Conservation (phyloP, 2,113 vertebrate genomes). For the Brachyhypopomus occidentalis region DNA sequence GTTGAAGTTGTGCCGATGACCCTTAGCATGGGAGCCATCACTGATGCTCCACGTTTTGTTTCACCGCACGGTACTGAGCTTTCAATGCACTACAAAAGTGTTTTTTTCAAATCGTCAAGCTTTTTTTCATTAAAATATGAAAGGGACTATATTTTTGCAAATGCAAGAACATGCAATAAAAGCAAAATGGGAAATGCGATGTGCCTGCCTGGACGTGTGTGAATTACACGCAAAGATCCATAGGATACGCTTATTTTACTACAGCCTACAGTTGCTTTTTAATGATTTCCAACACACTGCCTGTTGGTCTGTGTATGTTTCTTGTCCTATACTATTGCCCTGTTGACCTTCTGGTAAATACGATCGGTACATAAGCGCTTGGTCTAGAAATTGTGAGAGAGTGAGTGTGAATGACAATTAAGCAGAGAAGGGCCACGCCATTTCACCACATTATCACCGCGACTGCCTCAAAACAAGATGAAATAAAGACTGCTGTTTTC, state of each 20-base stretch:
- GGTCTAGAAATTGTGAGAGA: background rate
- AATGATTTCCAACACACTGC: conserved; percentile 41
- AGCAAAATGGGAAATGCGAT: conserved; percentile 4
- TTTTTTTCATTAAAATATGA: conserved; percentile 6
- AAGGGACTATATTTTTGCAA: conserved; percentile 16
- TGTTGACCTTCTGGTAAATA: conserved; percentile 28
- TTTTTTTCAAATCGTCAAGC: background rate
- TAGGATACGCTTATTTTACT: conserved; percentile 25
- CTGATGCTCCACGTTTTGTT: background rate
- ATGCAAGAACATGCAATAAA: conserved; percentile 17
- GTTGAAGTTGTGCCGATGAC: background rate
- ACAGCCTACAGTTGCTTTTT: conserved; percentile 24
- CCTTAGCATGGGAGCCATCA: background rate
- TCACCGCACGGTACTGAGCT: background rate
- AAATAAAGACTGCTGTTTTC: background rate
- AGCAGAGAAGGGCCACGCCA: background rate
- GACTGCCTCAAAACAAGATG: background rate
- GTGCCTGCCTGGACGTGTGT: conserved; percentile 25
- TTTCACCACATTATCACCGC: background rate
- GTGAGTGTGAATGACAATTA: background rate
- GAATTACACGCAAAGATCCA: background rate
- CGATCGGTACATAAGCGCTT: conserved; percentile 1
- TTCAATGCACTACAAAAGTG: background rate
- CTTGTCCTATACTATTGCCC: background rate
- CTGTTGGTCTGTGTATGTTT: conserved; percentile 11